phyloP scores from a whole-genome alignment of 2,797 vertebrate species.

The Etheostoma nigrum region DNA sequence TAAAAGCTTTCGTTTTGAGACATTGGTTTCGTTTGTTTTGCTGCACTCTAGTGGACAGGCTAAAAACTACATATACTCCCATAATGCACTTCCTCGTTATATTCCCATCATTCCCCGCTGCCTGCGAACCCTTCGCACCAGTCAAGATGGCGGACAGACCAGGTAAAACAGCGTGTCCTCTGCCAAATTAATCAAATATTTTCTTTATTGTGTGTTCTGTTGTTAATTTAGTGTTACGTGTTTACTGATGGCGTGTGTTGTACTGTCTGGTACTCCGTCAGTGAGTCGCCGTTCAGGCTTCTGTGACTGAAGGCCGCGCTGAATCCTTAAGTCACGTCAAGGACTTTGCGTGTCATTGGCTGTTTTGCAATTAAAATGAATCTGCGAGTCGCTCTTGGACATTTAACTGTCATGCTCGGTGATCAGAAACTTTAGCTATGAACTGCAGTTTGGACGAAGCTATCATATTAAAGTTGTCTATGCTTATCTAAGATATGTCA shows the following conservation, averaged over 20 bases:
- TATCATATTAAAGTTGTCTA: rapidly evolving
- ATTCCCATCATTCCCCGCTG: constrained; percentile 73
- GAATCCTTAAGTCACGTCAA: constrained; percentile 76
- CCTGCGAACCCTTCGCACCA: constrained; percentile 32
- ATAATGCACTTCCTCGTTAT: constrained; percentile 66
- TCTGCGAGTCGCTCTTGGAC: background rate
- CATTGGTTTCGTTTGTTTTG: constrained; percentile 6
- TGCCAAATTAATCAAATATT: background rate
- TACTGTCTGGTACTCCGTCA: rapidly evolving
- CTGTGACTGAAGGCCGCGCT: constrained; percentile 49
- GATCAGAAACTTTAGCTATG: rapidly evolving
- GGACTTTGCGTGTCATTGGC: constrained; percentile 80
- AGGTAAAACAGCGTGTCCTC: constrained; percentile 74
- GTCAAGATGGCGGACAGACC: constrained; percentile 88
- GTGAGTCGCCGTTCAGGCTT: background rate
- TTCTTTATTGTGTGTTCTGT: rapidly evolving
- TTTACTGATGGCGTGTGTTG: background rate
- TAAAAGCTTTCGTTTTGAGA: constrained; percentile 10
- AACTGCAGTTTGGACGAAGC: rapidly evolving
- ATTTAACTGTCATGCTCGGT: background rate
- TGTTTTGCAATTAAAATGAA: background rate
- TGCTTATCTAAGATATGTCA: background rate
- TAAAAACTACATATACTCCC: constrained; percentile 49
- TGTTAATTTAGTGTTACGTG: rapidly evolving
- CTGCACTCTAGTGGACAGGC: constrained; percentile 44